Percentiles rank a stretch among this genome's conserved stretches.
These are phyloP conservation scores for human DNA, from an alignment of 2,113 vertebrate species.

Conservation along the genomic window DNA sequence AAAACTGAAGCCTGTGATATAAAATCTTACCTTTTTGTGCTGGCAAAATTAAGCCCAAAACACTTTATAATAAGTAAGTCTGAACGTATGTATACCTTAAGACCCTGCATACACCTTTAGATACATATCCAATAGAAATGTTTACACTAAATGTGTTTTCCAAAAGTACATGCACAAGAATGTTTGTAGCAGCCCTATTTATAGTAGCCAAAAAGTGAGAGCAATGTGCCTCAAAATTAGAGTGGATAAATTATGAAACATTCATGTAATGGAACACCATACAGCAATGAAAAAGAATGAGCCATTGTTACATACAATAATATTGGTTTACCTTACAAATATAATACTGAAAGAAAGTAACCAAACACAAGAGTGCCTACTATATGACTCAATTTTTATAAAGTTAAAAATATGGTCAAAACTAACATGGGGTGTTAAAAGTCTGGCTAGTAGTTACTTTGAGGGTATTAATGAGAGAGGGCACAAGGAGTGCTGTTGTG, in stretches of 20 bases:
- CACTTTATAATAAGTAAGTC: background rate
- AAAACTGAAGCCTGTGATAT: background rate
- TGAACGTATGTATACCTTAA: background rate
- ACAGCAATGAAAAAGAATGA: background rate
- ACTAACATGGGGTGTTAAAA: background rate
- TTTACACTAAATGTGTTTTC: background rate
- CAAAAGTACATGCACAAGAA: background rate
- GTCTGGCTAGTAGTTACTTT: background rate
- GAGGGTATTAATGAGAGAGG: background rate
- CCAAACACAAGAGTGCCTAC: background rate
- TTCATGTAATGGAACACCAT: background rate
- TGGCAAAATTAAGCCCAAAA: background rate
- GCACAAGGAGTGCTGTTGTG: background rate
- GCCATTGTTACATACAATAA: background rate
- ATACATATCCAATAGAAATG: background rate
- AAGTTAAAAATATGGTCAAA: background rate
- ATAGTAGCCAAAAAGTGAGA: background rate
- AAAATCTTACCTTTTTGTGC: background rate
- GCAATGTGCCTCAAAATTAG: background rate
- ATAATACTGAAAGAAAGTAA: background rate
- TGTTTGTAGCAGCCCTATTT: background rate
- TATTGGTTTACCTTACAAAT: background rate
- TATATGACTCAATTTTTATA: background rate
- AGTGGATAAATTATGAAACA: background rate
- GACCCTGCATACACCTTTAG: background rate